These are phyloP conservation scores for Tachysurus fulvidraco DNA, from an alignment of 2,113 vertebrate genomes.

Conservation along the genomic window DNA sequence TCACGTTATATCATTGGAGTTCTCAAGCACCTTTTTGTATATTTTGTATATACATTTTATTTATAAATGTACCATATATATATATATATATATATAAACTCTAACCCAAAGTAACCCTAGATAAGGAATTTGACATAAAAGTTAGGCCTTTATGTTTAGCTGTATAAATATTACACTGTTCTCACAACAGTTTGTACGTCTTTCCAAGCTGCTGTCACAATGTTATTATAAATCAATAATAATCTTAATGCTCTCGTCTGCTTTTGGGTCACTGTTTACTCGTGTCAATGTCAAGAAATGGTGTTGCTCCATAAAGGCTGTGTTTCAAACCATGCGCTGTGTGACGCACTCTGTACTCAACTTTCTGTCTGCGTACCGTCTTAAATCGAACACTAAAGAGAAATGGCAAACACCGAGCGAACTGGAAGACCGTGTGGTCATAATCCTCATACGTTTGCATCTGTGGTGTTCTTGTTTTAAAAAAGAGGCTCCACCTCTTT, in stretches of 20 bases:
- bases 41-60: not conserved
- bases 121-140: not conserved
- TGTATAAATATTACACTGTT: not conserved
- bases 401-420: not conserved
- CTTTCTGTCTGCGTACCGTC: not conserved
- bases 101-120: not conserved
- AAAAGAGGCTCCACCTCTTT: not conserved
- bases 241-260: not conserved
- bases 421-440: not conserved
- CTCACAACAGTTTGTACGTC: not conserved
- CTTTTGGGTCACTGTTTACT: not conserved
- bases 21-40: not conserved
- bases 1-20: no score
- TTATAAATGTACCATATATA: no score
- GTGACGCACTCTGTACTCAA: not conserved
- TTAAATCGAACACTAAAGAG: not conserved
- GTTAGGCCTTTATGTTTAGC: not conserved
- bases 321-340: not conserved
- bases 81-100: no score
- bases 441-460: not conserved
- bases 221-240: slow-evolving; percentile 11
- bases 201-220: slow-evolving; percentile 17
- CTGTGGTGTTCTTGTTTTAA: not conserved
- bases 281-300: not conserved
- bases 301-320: not conserved